These are phyloP conservation scores for Trichopria drosophilae DNA, from an alignment of 2,888 invertebrate genomes.

Conservation along the genomic window DNA sequence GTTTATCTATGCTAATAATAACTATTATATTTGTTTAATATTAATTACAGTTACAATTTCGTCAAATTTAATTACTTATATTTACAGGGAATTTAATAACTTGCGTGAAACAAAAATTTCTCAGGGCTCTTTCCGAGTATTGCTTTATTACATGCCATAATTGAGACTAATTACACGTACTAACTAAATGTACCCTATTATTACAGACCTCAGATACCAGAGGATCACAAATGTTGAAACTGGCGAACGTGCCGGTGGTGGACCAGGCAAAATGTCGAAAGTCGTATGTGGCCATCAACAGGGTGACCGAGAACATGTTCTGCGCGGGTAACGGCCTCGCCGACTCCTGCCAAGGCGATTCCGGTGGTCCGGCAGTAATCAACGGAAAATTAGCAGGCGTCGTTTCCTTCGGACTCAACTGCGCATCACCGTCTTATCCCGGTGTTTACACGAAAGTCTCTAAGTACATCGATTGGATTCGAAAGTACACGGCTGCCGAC, in stretches of 20 bases:
- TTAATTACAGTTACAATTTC: too few species aligned
- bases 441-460: conserved; percentile 24
- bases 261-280: background rate
- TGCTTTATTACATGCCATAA: too few species aligned
- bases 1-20: too few species aligned
- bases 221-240: conserved; percentile 10
- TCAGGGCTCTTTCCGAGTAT: too few species aligned
- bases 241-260: conserved; percentile 12
- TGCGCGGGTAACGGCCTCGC: conserved; percentile 19
- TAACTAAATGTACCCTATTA: background rate
- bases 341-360: conserved; percentile 32
- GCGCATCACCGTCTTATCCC: conserved; percentile 16
- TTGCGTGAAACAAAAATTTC: too few species aligned
- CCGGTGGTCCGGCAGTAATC: conserved; percentile 28
- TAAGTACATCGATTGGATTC: conserved; percentile 22
- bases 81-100: background rate
- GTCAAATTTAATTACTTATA: too few species aligned
- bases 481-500: too few species aligned
- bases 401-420: conserved; percentile 24
- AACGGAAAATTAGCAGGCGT: conserved; percentile 28
- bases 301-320: conserved; percentile 17
- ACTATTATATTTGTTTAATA: too few species aligned
- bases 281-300: background rate
- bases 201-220: background rate
- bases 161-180: too few species aligned